A percentile compares a stretch with the other conserved stretches of the same genome.
phyloP scores from a whole-genome alignment of 2,888 invertebrate species.

The Diaprepes abbreviatus region DNA sequence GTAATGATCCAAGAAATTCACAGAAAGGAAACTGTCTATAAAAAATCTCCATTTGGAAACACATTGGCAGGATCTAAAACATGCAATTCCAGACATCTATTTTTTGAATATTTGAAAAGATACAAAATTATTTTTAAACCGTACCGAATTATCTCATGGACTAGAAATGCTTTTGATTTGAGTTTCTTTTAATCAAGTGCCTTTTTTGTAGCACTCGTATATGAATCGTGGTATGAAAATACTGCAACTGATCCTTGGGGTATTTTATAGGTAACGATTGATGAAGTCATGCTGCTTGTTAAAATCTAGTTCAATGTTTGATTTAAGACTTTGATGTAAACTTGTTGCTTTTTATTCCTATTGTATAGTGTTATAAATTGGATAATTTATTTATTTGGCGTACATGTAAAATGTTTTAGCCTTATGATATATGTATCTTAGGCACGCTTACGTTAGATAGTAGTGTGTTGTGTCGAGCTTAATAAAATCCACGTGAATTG shows the following conservation, averaged over 20 bases:
- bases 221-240: conserved; percentile 1
- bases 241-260: conserved; percentile 23
- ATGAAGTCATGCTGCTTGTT: conserved; percentile 31
- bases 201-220: conserved; percentile 9
- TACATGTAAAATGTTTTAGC: background rate
- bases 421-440: background rate
- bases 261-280: conserved; percentile 22
- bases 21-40: too few relatives aligned
- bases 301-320: conserved; percentile 29
- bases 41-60: too few relatives aligned
- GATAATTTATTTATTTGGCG: background rate
- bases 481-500: background rate
- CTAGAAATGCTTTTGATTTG: background rate
- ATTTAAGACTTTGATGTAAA: conserved; percentile 15
- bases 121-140: too few relatives aligned
- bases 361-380: background rate
- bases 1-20: too few relatives aligned
- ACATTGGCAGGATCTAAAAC: too few relatives aligned
- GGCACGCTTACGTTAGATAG: background rate
- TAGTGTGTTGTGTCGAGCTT: background rate
- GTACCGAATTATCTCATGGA: background rate
- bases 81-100: too few relatives aligned
- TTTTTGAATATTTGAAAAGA: too few relatives aligned
- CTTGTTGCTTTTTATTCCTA: background rate
- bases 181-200: background rate